Evolutionary conservation across 2,113 vertebrate species (phyloP).

Genomic region (Rhinolophus sinicus): DNA sequence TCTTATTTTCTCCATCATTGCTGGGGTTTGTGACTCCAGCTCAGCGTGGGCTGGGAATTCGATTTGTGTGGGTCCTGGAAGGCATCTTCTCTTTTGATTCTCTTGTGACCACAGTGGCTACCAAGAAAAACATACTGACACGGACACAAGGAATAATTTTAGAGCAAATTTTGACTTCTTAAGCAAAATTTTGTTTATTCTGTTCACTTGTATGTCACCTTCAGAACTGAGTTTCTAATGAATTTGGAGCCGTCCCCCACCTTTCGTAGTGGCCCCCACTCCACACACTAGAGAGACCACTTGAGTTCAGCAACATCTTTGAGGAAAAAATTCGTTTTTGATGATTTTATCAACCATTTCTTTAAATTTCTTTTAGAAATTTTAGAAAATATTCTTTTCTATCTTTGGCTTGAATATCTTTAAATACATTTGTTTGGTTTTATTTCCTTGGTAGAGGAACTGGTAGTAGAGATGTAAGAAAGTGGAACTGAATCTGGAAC

Average conservation of each 20-base stretch:
- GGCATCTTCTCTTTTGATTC: background rate
- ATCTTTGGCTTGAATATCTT: background rate
- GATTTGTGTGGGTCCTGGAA: background rate
- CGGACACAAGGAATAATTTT: background rate
- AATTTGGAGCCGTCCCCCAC: background rate
- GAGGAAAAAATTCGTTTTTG: background rate
- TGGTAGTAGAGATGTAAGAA: background rate
- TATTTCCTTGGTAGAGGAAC: background rate
- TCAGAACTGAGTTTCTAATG: background rate
- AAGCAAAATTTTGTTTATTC: background rate
- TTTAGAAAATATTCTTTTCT: background rate
- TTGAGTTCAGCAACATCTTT: background rate
- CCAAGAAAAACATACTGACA: background rate
- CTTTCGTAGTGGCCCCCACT: background rate
- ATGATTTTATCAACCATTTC: background rate
- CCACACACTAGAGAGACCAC: background rate
- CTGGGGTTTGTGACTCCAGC: background rate
- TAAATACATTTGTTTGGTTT: constrained; percentile 37
- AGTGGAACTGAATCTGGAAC: background rate
- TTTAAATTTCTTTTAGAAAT: constrained; percentile 9
- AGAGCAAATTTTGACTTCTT: background rate
- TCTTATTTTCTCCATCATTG: background rate
- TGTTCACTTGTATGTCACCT: background rate
- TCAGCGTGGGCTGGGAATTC: background rate
- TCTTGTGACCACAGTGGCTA: background rate